These are phyloP conservation scores for Bombus terrestris DNA, from an alignment of 1,140 invertebrate genomes.

Conservation along the genomic window DNA sequence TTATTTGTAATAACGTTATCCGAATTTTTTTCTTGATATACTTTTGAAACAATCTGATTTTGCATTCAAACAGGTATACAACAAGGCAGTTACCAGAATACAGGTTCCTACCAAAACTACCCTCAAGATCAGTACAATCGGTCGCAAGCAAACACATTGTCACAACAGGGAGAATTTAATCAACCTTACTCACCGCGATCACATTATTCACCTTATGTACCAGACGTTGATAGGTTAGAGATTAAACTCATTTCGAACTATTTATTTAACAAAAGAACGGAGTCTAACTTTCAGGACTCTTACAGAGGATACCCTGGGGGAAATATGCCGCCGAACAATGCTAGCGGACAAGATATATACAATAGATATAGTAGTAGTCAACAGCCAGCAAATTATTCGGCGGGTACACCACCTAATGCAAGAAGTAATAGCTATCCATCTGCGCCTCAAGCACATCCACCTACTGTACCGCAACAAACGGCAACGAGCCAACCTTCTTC, in stretches of 20 bases:
- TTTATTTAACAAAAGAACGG: no score
- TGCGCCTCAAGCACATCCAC: constrained; percentile 77
- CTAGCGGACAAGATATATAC: constrained; percentile 79
- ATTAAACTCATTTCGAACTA: neutral
- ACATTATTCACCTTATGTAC: constrained; percentile 89
- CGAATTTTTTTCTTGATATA: neutral
- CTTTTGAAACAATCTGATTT: neutral
- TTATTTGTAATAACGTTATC: neutral
- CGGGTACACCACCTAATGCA: constrained; percentile 72
- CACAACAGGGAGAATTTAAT: constrained; percentile 81
- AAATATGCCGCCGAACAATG: constrained; percentile 79
- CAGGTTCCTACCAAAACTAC: constrained; percentile 83
- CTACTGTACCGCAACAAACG: constrained; percentile 74
- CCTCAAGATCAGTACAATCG: constrained; percentile 83
- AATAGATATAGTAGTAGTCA: constrained; percentile 79
- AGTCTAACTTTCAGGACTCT: constrained; percentile 26
- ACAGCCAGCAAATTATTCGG: constrained; percentile 75
- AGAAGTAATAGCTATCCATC: constrained; percentile 77
- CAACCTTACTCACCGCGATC: constrained; percentile 85
- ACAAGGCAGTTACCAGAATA: constrained; percentile 83
- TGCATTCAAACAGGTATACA: constrained; percentile 76
- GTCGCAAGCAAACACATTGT: constrained; percentile 79
- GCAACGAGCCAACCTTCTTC: constrained; percentile 75
- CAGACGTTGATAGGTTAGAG: constrained; percentile 86
- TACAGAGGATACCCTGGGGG: constrained; percentile 79